Evolutionary conservation across 2,113 vertebrate species (phyloP).

Genomic region (Panthera leo): DNA sequence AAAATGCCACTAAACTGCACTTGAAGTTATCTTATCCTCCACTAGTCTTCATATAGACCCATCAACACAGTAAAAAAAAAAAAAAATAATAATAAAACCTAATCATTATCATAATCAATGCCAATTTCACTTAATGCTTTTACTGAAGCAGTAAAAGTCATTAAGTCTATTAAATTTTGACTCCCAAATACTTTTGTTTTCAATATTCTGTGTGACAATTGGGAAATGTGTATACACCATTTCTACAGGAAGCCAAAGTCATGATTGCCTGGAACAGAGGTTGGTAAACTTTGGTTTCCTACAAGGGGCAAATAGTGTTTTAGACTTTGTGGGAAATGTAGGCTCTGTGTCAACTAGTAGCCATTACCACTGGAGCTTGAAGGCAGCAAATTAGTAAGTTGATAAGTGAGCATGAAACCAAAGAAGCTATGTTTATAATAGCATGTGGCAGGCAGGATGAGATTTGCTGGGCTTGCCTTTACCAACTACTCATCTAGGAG

Average conservation of each 20-base stretch:
- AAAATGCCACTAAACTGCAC: rapidly evolving
- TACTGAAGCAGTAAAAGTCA: neutral
- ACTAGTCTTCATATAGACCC: no score
- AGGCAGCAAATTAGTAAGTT: neutral
- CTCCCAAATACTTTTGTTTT: neutral
- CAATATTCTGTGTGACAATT: neutral
- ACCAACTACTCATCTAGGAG: neutral
- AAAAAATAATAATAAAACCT: no score
- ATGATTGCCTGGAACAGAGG: neutral
- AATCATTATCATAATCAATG: neutral
- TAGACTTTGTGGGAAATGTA: neutral
- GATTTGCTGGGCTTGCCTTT: neutral
- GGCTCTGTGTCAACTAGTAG: neutral
- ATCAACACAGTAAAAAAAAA: neutral
- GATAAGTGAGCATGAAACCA: neutral
- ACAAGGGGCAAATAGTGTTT: neutral
- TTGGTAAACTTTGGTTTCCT: neutral
- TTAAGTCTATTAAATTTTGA: neutral
- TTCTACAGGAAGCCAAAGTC: neutral
- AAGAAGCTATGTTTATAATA: neutral
- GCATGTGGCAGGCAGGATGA: neutral
- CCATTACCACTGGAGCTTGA: neutral
- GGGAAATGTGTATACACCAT: neutral
- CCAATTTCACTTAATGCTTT: neutral
- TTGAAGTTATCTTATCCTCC: neutral